These are phyloP conservation scores for Asteroscopus sphinx DNA, from an alignment of 2,888 invertebrate species.

Conservation along the genomic window DNA sequence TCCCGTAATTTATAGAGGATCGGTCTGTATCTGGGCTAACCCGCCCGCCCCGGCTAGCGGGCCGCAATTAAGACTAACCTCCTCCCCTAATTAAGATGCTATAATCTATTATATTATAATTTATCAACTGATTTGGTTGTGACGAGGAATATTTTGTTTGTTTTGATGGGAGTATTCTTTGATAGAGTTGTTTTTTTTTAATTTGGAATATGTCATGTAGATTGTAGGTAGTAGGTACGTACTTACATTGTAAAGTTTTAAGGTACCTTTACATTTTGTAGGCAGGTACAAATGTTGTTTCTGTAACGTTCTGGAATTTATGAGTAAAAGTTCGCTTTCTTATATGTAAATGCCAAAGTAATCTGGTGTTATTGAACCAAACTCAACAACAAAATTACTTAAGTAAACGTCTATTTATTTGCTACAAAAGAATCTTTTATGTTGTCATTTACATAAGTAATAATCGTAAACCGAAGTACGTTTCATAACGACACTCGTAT, in stretches of 20 bases:
- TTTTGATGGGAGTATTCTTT: conserved; percentile 2
- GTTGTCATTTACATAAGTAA: conserved; percentile 61
- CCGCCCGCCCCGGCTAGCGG: conserved; percentile 73
- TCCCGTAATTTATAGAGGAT: conserved; percentile 89
- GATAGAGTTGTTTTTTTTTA: not conserved
- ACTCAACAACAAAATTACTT: conserved; percentile 54
- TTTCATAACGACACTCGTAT: conserved; percentile 69
- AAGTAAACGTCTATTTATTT: conserved; percentile 55
- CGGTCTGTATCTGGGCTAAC: conserved; percentile 89
- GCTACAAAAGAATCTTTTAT: conserved; percentile 59
- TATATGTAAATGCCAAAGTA: conserved; percentile 20
- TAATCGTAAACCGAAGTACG: conserved; percentile 69
- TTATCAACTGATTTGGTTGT: conserved; percentile 34
- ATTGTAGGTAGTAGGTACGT: too few species aligned
- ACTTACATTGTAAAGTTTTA: not conserved
- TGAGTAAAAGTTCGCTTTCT: conserved; percentile 19
- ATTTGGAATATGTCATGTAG: too few species aligned
- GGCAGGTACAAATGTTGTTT: not conserved
- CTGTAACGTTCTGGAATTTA: not conserved
- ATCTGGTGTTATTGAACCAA: conserved; percentile 30
- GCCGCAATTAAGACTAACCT: conserved; percentile 85
- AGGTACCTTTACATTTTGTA: not conserved
- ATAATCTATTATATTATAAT: conserved; percentile 59
- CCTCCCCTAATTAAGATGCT: conserved; percentile 75
- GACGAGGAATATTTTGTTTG: conserved; percentile 7